phyloP scores from a whole-genome alignment of 2,113 vertebrate genomes.

The Globicephala melas region DNA sequence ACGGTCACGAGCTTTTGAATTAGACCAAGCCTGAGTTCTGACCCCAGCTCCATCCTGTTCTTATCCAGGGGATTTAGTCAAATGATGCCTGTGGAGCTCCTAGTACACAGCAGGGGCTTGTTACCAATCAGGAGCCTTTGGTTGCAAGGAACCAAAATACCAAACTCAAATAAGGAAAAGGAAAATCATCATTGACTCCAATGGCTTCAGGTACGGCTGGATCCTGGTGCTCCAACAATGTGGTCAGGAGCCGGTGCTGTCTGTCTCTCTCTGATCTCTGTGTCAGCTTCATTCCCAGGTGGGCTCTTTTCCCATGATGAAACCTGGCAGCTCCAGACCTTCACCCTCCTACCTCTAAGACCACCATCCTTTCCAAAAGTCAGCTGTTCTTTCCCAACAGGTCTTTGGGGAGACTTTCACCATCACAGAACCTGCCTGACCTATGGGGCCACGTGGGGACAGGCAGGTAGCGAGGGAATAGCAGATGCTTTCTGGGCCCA shows the following conservation, averaged over 20 bases:
- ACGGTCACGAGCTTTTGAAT: not conserved
- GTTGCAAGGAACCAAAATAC: not conserved
- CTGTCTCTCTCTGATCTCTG: not conserved
- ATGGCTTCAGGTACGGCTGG: not conserved
- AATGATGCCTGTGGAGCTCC: rapidly evolving
- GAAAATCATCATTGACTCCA: not conserved
- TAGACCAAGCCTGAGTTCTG: no score
- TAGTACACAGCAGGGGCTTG: not conserved
- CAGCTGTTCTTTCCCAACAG: not conserved
- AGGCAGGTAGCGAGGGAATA: not conserved
- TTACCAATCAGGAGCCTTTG: not conserved
- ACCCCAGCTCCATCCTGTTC: no score
- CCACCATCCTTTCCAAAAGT: not conserved
- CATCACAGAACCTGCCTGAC: not conserved
- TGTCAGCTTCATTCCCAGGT: not conserved
- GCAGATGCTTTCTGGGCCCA: not conserved
- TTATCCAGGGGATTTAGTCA: not conserved
- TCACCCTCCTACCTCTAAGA: not conserved
- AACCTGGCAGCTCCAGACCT: not conserved
- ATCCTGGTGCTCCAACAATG: not conserved
- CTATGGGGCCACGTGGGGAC: no score
- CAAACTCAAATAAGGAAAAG: not conserved
- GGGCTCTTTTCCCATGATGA: not conserved
- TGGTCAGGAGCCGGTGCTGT: not conserved
- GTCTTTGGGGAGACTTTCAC: not conserved